Percentiles rank a stretch among this genome's conserved stretches.
Evolutionary conservation across 2,797 vertebrate species (phyloP).

Genomic region (Notoglanidium macrostoma): DNA sequence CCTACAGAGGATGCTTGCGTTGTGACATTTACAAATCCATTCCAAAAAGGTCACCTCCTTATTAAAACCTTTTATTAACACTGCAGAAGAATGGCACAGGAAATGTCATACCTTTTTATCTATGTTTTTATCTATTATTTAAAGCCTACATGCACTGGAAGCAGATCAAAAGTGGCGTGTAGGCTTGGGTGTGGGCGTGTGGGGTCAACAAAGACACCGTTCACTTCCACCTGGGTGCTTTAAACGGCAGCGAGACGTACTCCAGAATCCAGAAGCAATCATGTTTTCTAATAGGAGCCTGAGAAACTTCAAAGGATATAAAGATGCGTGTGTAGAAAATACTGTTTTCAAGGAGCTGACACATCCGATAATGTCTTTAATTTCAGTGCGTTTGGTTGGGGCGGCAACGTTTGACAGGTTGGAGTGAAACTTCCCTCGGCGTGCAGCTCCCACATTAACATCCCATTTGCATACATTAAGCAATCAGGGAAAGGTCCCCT

Average conservation of each 20-base stretch:
- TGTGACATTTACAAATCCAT: conserved; percentile 87
- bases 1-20: conserved; percentile 67
- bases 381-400: conserved; percentile 18
- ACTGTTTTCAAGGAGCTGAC: conserved; percentile 29
- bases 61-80: conserved; percentile 80
- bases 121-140: conserved; percentile 67
- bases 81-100: conserved; percentile 69
- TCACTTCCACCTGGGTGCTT: background rate
- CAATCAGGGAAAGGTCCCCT: conserved; percentile 66
- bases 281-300: background rate
- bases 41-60: conserved; percentile 82
- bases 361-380: conserved; percentile 31
- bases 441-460: conserved; percentile 57
- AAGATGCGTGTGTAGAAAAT: conserved; percentile 1
- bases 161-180: conserved; percentile 18
- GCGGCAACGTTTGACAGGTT: conserved; percentile 29
- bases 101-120: conserved; percentile 81
- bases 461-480: conserved; percentile 68
- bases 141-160: conserved; percentile 54
- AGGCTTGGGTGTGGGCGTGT: background rate
- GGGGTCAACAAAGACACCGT: background rate
- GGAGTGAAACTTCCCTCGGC: conserved; percentile 32
- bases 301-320: conserved; percentile 3
- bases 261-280: background rate
- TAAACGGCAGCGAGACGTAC: background rate